These are phyloP conservation scores for Prionace glauca DNA, from an alignment of 2,797 vertebrate genomes.

Conservation along the genomic window DNA sequence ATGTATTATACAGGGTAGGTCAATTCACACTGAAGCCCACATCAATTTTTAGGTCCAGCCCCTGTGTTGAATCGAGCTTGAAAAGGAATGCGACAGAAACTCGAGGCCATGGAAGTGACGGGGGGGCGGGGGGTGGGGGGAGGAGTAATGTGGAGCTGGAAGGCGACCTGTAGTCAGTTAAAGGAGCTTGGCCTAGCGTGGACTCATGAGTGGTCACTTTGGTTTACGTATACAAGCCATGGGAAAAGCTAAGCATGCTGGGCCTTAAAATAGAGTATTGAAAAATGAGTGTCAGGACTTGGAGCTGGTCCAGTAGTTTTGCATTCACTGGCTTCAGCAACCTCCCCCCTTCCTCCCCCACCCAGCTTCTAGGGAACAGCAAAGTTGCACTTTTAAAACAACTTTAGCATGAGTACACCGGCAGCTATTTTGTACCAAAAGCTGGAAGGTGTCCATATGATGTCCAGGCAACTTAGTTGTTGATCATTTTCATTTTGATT, in stretches of 20 bases:
- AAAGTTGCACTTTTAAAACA: not conserved
- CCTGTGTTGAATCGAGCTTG: not conserved
- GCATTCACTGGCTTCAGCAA: not conserved
- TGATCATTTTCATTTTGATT: not conserved
- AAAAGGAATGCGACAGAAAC: not conserved
- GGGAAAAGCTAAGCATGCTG: too few relatives aligned
- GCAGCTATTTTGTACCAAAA: not conserved
- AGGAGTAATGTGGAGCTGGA: not conserved
- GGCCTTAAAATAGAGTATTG: conserved; percentile 20
- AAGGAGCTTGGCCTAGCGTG: not conserved
- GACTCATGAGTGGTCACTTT: not conserved
- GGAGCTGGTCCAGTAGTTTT: not conserved
- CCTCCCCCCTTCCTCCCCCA: too few relatives aligned
- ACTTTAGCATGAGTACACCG: not conserved
- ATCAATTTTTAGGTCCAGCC: not conserved
- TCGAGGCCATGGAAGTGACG: not conserved
- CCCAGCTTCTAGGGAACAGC: not conserved
- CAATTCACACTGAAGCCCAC: not conserved
- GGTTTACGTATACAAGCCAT: not conserved
- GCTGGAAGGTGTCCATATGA: not conserved
- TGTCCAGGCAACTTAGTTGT: not conserved
- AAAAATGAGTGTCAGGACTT: conserved; percentile 19
- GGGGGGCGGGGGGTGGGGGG: too few relatives aligned
- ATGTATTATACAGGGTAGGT: not conserved
- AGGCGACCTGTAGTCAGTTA: not conserved